Evolutionary conservation across 2,888 invertebrate species (phyloP).

Genomic region (Bugula neritina): DNA sequence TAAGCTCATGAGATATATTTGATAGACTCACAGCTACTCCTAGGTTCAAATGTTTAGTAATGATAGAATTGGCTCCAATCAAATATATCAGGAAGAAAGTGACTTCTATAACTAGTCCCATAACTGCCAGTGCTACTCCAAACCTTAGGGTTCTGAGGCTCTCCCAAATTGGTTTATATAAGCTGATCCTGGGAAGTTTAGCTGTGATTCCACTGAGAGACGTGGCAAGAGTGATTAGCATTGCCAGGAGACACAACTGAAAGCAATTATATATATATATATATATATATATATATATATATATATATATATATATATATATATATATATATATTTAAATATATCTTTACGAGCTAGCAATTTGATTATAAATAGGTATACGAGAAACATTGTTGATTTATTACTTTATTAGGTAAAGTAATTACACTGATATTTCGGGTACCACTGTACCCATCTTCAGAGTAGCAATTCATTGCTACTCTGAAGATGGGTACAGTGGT

Average conservation of each 20-base stretch:
- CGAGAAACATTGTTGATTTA: no score
- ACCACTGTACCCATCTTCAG: no score
- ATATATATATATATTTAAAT: not conserved
- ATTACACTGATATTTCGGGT: no score
- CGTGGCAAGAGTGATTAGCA: not conserved
- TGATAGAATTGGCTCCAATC: not conserved
- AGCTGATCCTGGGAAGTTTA: not conserved
- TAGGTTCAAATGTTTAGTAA: not conserved
- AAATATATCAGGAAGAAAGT: not conserved
- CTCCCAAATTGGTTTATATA: constrained; percentile 1
- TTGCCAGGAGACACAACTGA: not conserved
- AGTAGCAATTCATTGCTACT: no score
- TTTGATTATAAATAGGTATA: no score
- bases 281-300: not conserved
- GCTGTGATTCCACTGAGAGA: not conserved
- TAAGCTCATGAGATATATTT: no score
- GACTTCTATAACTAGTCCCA: not conserved
- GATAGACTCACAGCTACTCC: not conserved
- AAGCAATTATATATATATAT: not conserved
- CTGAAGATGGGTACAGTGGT: no score
- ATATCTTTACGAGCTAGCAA: no score
- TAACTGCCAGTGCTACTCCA: not conserved
- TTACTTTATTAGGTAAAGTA: no score
- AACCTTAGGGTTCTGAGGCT: not conserved
- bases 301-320: not conserved